Percentiles rank a stretch among this genome's conserved stretches.
Evolutionary conservation across 2,888 invertebrate species (phyloP).

Genomic region (Trichogramma evanescens): DNA sequence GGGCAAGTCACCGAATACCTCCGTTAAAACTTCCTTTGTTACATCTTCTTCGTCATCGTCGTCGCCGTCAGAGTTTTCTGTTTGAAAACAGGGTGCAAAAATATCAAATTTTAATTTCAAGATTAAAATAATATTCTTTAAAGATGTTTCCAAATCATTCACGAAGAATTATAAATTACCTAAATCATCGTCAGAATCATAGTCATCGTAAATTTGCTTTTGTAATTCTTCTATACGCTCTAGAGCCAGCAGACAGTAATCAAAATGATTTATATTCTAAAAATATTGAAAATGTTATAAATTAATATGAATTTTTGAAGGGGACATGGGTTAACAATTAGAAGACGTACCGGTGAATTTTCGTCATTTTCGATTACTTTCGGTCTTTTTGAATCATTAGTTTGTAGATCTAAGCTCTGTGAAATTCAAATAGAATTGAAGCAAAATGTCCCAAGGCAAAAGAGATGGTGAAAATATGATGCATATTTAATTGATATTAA

Average conservation of each 20-base stretch:
- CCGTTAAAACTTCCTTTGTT: slow-evolving; percentile 37
- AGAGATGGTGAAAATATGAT: not conserved
- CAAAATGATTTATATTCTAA: slow-evolving; percentile 33
- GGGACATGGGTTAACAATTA: too few species aligned
- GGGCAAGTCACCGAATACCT: slow-evolving; percentile 40
- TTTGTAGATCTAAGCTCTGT: too few species aligned
- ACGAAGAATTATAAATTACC: slow-evolving; percentile 11
- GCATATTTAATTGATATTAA: not conserved
- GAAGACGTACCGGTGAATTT: too few species aligned
- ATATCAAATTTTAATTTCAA: not conserved
- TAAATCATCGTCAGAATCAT: slow-evolving; percentile 29
- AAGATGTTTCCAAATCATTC: not conserved
- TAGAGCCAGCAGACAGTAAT: slow-evolving; percentile 39
- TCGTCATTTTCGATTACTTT: too few species aligned
- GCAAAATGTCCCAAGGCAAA: not conserved
- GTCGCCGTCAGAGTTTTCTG: slow-evolving; percentile 30
- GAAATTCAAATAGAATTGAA: too few species aligned
- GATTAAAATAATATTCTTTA: not conserved
- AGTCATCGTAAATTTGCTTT: slow-evolving; percentile 36
- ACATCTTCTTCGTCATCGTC: slow-evolving; percentile 37
- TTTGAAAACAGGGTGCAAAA: not conserved
- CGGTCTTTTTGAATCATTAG: too few species aligned
- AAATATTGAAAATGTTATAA: not conserved
- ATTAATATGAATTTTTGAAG: too few species aligned
- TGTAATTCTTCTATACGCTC: slow-evolving; percentile 36